Conservation (phyloP, 2,888 invertebrate genomes). For the Ophion ellenae region DNA sequence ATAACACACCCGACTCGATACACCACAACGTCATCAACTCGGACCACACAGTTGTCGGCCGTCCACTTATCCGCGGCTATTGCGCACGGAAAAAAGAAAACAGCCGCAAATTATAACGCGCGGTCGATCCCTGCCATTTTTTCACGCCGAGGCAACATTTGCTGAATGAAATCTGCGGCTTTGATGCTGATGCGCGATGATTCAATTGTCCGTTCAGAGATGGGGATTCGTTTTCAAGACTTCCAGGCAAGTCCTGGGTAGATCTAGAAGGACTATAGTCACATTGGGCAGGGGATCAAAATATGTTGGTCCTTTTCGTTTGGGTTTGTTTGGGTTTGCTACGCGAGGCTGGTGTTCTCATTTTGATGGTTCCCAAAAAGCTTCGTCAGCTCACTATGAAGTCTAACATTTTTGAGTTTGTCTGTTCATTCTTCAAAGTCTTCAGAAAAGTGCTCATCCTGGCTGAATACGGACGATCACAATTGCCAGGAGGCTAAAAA, state of each 20-base stretch:
- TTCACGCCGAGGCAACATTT: background rate
- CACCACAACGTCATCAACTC: constrained; percentile 4
- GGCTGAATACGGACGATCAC: too few species aligned
- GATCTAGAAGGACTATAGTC: background rate
- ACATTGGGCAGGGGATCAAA: background rate
- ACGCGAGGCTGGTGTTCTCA: too few species aligned
- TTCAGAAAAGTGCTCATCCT: too few species aligned
- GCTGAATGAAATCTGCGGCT: background rate
- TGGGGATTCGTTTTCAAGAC: background rate
- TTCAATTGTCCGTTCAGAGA: background rate
- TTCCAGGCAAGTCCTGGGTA: background rate
- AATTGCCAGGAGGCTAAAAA: too few species aligned
- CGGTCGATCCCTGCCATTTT: background rate
- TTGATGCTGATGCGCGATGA: background rate
- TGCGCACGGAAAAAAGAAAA: background rate
- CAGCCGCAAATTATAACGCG: background rate
- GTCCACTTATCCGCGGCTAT: background rate
- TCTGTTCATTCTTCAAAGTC: too few species aligned
- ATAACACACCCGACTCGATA: constrained; percentile 31
- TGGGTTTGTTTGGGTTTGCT: too few species aligned
- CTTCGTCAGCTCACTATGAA: too few species aligned
- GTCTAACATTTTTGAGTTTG: too few species aligned
- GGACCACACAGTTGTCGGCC: constrained; percentile 33
- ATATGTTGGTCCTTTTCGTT: too few species aligned
- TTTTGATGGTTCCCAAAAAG: too few species aligned